Evolutionary conservation across 1,140 invertebrate species (phyloP).

Genomic region (Sipha flava): DNA sequence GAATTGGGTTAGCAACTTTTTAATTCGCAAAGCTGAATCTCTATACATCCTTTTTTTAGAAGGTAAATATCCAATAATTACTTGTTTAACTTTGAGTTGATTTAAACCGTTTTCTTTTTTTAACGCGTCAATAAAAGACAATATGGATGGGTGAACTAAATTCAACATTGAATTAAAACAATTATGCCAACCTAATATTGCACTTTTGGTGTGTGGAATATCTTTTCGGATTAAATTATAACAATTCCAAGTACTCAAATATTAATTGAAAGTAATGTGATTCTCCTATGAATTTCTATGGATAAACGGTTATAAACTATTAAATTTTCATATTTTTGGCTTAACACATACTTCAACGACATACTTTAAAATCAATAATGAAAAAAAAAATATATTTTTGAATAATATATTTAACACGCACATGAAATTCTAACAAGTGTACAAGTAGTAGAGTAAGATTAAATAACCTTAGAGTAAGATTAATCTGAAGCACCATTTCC

Average conservation of each 20-base stretch:
- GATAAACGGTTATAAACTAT: too few relatives aligned
- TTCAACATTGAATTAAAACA: neutral
- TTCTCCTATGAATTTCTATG: neutral
- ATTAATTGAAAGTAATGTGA: neutral
- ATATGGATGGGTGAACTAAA: neutral
- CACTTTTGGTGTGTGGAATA: neutral
- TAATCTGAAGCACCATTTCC: too few relatives aligned
- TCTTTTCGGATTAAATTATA: neutral
- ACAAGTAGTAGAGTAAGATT: too few relatives aligned
- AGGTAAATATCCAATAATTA: too few relatives aligned
- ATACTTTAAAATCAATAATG: too few relatives aligned
- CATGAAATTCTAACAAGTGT: too few relatives aligned
- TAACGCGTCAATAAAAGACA: neutral
- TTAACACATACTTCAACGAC: too few relatives aligned
- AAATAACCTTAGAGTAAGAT: too few relatives aligned
- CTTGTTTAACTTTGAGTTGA: neutral
- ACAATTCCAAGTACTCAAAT: neutral
- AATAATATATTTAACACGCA: too few relatives aligned
- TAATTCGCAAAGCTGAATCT: neutral
- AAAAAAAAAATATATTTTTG: too few relatives aligned
- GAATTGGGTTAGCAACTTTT: neutral
- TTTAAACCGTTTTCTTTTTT: neutral
- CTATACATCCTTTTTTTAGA: too few relatives aligned
- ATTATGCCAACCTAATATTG: neutral
- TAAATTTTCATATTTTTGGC: too few relatives aligned